Conservation (phyloP, 1,140 invertebrate genomes). For the Pseudoatta argentina region DNA sequence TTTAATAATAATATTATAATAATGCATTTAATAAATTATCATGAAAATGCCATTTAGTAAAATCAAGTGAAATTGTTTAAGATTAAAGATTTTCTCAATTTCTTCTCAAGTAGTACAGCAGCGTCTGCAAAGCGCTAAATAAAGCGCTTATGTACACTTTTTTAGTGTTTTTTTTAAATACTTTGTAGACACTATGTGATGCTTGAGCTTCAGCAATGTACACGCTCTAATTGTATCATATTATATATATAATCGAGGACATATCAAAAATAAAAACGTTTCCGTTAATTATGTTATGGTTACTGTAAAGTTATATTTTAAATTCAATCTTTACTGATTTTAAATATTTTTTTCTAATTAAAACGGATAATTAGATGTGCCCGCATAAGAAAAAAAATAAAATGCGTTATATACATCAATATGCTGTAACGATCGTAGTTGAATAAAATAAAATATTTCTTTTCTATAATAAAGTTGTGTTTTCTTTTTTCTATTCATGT, state of each 20-base stretch:
- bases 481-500: background rate
- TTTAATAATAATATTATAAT: conserved; percentile 35
- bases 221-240: conserved; percentile 34
- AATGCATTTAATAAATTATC: conserved; percentile 16
- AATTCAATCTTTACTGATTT: conserved; percentile 35
- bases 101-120: background rate
- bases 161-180: no score
- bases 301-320: conserved; percentile 8
- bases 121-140: no score
- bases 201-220: background rate
- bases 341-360: conserved; percentile 17
- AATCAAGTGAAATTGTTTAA: conserved; percentile 2
- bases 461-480: conserved; percentile 64
- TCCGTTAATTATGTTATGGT: conserved; percentile 21
- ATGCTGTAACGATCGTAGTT: conserved; percentile 80
- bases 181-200: no score
- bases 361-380: background rate
- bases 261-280: conserved; percentile 78
- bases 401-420: conserved; percentile 69
- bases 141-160: no score
- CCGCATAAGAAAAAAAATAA: conserved; percentile 30
- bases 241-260: conserved; percentile 74
- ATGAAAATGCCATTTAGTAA: background rate
- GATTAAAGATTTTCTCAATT: conserved; percentile 13
- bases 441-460: conserved; percentile 83